Evolutionary conservation across 2,113 vertebrate species (phyloP).

Genomic region (Nothobranchius kuhntae): DNA sequence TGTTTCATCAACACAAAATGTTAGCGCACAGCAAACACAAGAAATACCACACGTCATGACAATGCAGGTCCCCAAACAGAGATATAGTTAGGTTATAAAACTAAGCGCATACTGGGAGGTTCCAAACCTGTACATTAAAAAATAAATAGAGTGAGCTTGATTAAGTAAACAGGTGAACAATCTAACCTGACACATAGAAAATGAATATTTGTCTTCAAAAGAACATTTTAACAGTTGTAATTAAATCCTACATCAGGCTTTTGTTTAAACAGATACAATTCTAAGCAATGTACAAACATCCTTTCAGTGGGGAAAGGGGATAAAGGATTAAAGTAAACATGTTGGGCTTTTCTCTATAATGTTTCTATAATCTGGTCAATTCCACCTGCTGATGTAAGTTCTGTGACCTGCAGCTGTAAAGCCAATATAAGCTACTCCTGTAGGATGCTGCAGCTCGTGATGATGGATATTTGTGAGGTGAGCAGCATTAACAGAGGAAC

Average conservation of each 20-base stretch:
- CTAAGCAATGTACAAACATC: not conserved
- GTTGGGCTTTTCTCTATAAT: slow-evolving; percentile 3
- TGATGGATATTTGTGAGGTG: slow-evolving; percentile 37
- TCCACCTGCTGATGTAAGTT: slow-evolving; percentile 13
- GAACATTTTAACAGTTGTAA: no score
- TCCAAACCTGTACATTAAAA: no score
- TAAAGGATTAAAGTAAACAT: not conserved
- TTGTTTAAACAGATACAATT: no score
- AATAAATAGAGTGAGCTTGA: no score
- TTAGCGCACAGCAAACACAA: not conserved
- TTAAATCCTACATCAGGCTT: no score
- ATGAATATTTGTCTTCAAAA: no score
- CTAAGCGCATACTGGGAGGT: no score
- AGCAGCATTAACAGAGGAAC: slow-evolving; percentile 40
- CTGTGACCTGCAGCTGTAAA: slow-evolving; percentile 27
- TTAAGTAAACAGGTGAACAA: no score
- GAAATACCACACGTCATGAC: slow-evolving; percentile 18
- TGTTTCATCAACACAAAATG: slow-evolving; percentile 43
- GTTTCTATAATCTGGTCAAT: slow-evolving; percentile 3
- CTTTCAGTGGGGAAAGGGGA: not conserved
- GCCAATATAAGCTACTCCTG: slow-evolving; percentile 21
- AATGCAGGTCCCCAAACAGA: not conserved
- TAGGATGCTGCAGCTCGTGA: slow-evolving; percentile 4
- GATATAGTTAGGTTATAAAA: no score
- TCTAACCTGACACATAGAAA: no score